A percentile compares a stretch with the other conserved stretches of the same genome.
Evolutionary conservation across 2,797 vertebrate species (phyloP).

Genomic region (Trachurus trachurus): DNA sequence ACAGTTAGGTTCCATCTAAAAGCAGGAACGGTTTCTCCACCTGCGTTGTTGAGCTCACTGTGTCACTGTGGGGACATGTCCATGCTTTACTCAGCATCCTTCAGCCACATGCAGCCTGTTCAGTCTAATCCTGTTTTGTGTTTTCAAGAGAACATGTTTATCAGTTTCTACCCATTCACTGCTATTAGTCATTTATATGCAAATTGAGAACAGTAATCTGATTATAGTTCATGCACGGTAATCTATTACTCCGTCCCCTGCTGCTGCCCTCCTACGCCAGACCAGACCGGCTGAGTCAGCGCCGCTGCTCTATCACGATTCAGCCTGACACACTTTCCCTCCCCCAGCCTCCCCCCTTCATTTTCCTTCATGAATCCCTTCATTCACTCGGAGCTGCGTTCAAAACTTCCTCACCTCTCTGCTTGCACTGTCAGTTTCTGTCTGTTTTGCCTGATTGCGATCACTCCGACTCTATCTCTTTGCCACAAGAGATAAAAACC

Average conservation of each 20-base stretch:
- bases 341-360: conserved; percentile 2
- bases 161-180: background rate
- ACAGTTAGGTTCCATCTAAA: background rate
- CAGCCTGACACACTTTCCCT: conserved; percentile 67
- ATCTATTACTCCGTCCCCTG: conserved; percentile 52
- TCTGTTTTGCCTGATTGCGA: conserved; percentile 25
- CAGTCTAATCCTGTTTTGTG: background rate
- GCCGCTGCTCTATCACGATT: conserved; percentile 75
- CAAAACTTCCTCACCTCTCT: conserved; percentile 48
- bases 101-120: background rate
- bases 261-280: conserved; percentile 70
- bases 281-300: conserved; percentile 80
- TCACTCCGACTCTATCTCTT: conserved; percentile 13
- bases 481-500: conserved; percentile 9
- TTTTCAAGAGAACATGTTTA: background rate
- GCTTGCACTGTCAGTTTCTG: background rate
- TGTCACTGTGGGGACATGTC: background rate
- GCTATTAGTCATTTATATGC: background rate
- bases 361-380: conserved; percentile 61
- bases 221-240: conserved; percentile 36
- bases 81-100: background rate
- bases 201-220: conserved; percentile 16
- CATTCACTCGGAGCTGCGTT: conserved; percentile 50
- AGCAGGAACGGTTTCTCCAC: background rate
- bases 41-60: background rate